These are phyloP conservation scores for Antheraea mylitta DNA, from an alignment of 1,140 invertebrate genomes.

Conservation along the genomic window DNA sequence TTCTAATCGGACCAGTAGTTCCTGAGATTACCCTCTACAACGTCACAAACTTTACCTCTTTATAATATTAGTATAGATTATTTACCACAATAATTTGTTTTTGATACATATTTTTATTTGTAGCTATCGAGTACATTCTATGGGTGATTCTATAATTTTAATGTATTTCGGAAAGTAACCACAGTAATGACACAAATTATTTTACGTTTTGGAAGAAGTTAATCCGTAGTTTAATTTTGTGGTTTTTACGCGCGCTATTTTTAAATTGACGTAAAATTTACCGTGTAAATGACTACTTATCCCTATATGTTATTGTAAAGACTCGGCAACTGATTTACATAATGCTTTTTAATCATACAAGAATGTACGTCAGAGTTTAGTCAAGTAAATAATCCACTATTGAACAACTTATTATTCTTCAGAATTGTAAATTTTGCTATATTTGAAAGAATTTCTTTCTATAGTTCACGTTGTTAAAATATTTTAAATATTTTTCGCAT, in stretches of 20 bases:
- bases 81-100: too few species aligned
- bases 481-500: background rate
- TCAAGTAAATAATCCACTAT: background rate
- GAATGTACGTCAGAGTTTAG: slow-evolving; percentile 20
- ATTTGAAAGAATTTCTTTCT: background rate
- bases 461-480: background rate
- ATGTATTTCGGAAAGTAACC: too few species aligned
- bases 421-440: slow-evolving; percentile 1
- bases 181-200: too few species aligned
- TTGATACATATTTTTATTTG: too few species aligned
- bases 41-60: too few species aligned
- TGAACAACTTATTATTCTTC: background rate
- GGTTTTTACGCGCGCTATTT: background rate
- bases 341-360: slow-evolving; percentile 26
- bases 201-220: too few species aligned
- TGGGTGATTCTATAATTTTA: too few species aligned
- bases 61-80: too few species aligned
- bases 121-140: too few species aligned
- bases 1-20: too few species aligned
- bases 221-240: background rate
- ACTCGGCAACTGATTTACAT: slow-evolving; percentile 18
- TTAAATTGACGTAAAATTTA: slow-evolving; percentile 10
- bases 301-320: background rate
- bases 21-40: too few species aligned
- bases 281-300: background rate